These are phyloP conservation scores for Mormyrus iriodes DNA, from an alignment of 2,113 vertebrate genomes.

Conservation along the genomic window DNA sequence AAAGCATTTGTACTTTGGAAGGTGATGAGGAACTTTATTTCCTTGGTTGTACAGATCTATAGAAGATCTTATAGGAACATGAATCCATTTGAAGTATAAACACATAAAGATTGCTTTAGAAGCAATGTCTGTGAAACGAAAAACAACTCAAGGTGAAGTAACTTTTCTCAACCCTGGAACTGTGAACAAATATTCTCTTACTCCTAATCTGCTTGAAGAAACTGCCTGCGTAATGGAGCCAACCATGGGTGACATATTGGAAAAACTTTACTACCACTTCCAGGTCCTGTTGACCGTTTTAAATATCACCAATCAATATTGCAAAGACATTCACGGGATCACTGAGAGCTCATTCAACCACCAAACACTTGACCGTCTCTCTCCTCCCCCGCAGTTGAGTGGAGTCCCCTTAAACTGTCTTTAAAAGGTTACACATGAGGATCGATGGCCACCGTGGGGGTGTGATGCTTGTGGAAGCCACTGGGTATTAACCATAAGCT, in stretches of 20 bases:
- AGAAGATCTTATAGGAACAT: neutral
- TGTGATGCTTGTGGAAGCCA: neutral
- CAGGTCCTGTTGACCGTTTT: neutral
- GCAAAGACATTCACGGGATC: neutral
- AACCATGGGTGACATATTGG: neutral
- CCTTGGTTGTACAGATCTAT: neutral
- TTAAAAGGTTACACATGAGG: neutral
- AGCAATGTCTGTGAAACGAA: neutral
- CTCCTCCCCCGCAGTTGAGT: neutral
- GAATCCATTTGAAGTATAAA: neutral
- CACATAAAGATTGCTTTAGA: neutral
- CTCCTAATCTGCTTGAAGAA: neutral
- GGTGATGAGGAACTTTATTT: neutral
- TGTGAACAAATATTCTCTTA: neutral
- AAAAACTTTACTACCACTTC: neutral
- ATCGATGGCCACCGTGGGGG: neutral
- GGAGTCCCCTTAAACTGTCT: neutral
- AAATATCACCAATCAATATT: neutral
- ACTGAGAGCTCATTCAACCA: neutral
- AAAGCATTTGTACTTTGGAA: neutral
- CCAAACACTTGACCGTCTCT: neutral
- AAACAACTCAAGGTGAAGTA: neutral
- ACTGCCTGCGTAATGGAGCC: neutral
- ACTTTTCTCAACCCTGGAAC: neutral
- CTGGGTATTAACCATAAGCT: neutral